Percentiles rank a stretch among this genome's conserved stretches.
phyloP scores from a whole-genome alignment of 2,113 vertebrate genomes.

The Mugil cephalus region DNA sequence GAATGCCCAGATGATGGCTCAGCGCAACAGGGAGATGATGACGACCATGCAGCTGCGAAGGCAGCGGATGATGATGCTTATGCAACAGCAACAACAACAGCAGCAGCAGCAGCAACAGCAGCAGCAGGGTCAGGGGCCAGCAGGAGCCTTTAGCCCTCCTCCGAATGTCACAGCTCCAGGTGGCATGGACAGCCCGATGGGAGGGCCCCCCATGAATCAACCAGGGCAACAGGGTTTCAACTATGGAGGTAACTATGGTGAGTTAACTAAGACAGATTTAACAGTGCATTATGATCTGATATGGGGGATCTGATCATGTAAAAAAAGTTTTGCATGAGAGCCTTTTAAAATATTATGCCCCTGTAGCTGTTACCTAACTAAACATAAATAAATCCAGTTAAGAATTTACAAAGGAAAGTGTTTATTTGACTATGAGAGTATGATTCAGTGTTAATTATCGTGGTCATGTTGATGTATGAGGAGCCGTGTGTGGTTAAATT shows the following conservation, averaged over 20 bases:
- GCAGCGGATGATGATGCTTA: conserved; percentile 92
- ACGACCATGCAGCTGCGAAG: conserved; percentile 93
- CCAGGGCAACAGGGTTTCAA: conserved; percentile 91
- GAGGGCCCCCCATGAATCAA: conserved; percentile 86
- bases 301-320: too few species aligned
- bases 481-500: too few species aligned
- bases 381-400: too few species aligned
- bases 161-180: conserved; percentile 94
- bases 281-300: too few species aligned
- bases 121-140: conserved; percentile 76
- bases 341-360: too few species aligned
- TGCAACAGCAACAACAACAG: conserved; percentile 85
- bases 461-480: too few species aligned
- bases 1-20: conserved; percentile 96
- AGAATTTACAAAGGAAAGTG: too few species aligned
- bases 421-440: too few species aligned
- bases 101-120: conserved; percentile 80
- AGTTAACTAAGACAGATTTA: conserved; percentile 11
- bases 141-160: conserved; percentile 92
- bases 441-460: too few species aligned
- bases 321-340: too few species aligned
- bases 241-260: conserved; percentile 94
- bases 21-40: conserved; percentile 92
- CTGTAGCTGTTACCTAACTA: too few species aligned
- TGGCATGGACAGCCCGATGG: conserved; percentile 90